A percentile compares a stretch with the other conserved stretches of the same genome.
phyloP scores from a whole-genome alignment of 2,797 vertebrate species.

The Tachyglossus aculeatus region DNA sequence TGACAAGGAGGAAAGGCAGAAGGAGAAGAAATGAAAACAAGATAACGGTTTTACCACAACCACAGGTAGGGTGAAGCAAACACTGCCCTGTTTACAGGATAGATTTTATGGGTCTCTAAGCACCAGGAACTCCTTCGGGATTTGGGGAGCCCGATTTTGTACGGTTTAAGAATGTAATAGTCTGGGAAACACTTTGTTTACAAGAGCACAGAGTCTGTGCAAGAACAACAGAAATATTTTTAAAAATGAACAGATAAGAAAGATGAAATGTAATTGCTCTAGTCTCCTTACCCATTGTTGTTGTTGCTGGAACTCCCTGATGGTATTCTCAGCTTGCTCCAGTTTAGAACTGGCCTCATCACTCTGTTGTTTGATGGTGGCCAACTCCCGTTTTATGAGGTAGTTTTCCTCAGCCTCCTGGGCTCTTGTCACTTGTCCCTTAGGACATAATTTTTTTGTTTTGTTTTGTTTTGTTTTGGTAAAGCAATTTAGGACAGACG shows the following conservation, averaged over 20 bases:
- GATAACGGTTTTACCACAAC: too few species aligned
- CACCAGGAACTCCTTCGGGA: slow-evolving; percentile 2
- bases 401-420: slow-evolving; percentile 99
- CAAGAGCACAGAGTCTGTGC: slow-evolving; percentile 60
- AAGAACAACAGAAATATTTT: slow-evolving; percentile 43
- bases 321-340: slow-evolving; percentile 93
- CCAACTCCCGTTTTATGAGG: slow-evolving; percentile 98
- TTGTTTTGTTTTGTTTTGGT: too few species aligned
- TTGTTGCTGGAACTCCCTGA: slow-evolving; percentile 90
- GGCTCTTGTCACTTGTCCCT: slow-evolving; percentile 99
- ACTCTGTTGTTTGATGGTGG: slow-evolving; percentile 96
- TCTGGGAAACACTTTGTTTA: slow-evolving; percentile 49
- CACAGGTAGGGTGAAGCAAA: too few species aligned
- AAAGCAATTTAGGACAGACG: slow-evolving; percentile 74
- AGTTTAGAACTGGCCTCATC: slow-evolving; percentile 93
- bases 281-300: slow-evolving; percentile 92
- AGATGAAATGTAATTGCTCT: slow-evolving; percentile 65
- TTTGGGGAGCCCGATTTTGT: slow-evolving; percentile 6
- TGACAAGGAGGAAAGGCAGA: too few species aligned
- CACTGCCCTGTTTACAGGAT: too few species aligned
- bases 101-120: slow-evolving; percentile 7
- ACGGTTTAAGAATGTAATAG: slow-evolving; percentile 39
- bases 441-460: slow-evolving; percentile 85
- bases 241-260: slow-evolving; percentile 46
- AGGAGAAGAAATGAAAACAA: too few species aligned